Evolutionary conservation across 2,113 vertebrate genomes (phyloP).

Genomic region (Embiotoca jacksoni): DNA sequence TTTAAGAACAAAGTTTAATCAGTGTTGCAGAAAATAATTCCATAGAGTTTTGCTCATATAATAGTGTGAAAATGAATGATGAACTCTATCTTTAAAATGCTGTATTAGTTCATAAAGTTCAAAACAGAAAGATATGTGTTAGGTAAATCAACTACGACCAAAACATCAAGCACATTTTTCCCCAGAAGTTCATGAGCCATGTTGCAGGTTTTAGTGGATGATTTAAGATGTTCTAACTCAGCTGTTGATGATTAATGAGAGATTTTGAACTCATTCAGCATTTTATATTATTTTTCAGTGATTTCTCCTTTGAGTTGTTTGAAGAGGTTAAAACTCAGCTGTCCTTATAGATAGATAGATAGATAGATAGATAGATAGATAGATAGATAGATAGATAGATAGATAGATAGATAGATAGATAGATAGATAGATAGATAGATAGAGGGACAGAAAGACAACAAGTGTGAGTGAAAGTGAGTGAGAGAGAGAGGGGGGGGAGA

Average conservation of each 20-base stretch:
- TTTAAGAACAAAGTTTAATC: too few relatives aligned
- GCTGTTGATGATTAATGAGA: constrained; percentile 15
- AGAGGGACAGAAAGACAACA: constrained; percentile 42
- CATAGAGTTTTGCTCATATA: constrained; percentile 25
- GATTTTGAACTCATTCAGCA: constrained; percentile 12
- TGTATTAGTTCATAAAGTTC: neutral
- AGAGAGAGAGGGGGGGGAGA: constrained; percentile 45
- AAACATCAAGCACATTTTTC: constrained; percentile 6
- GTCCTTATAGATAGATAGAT: constrained; percentile 8
- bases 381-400: constrained; percentile 11
- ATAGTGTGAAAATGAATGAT: constrained; percentile 31
- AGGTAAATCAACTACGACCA: constrained; percentile 3
- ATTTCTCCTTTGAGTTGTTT: constrained; percentile 23
- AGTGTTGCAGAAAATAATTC: too few relatives aligned
- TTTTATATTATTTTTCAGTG: constrained; percentile 11
- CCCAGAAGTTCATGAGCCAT: neutral
- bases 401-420: constrained; percentile 1
- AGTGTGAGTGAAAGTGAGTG: constrained; percentile 47
- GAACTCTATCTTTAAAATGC: neutral
- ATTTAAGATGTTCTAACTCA: neutral
- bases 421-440: neutral
- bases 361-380: constrained; percentile 35
- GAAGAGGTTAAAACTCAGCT: neutral
- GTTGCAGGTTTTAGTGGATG: constrained; percentile 5
- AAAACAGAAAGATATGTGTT: constrained; percentile 2